Evolutionary conservation across 2,888 invertebrate genomes (phyloP).

Genomic region (Clanis bilineata): DNA sequence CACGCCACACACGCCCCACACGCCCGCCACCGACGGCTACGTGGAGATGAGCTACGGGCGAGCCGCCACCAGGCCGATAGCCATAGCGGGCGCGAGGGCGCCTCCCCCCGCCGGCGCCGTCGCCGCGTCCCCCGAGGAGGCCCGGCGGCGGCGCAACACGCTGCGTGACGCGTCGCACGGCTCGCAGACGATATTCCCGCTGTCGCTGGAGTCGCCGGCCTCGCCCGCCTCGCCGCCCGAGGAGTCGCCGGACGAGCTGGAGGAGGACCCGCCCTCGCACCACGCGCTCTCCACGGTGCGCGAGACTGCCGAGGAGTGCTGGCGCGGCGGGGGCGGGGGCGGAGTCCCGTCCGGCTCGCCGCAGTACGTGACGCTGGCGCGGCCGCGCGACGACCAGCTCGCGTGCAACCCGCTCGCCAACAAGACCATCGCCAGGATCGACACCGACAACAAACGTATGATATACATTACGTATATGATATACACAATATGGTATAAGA

Average conservation of each 20-base stretch:
- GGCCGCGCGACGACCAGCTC: slow-evolving; percentile 43
- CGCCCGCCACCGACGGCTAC: slow-evolving; percentile 64
- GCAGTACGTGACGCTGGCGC: slow-evolving; percentile 78
- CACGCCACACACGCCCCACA: slow-evolving; percentile 22
- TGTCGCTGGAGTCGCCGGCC: slow-evolving; percentile 85
- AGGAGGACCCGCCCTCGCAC: slow-evolving; percentile 42
- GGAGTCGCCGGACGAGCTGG: slow-evolving; percentile 51
- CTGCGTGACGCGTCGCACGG: slow-evolving; percentile 78
- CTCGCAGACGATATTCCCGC: slow-evolving; percentile 85
- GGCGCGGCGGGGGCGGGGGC: slow-evolving; percentile 22
- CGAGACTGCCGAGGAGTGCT: slow-evolving; percentile 65
- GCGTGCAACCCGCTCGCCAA: slow-evolving; percentile 69
- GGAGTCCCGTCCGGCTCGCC: slow-evolving; percentile 51
- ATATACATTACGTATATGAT: neutral
- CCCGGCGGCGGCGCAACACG: slow-evolving; percentile 37
- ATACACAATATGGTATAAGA: no score
- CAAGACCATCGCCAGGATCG: slow-evolving; percentile 55
- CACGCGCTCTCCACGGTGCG: slow-evolving; percentile 56
- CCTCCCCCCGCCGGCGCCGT: slow-evolving; percentile 38
- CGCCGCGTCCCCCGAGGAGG: slow-evolving; percentile 43
- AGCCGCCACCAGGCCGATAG: slow-evolving; percentile 84
- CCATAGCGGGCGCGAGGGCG: slow-evolving; percentile 69
- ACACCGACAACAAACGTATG: slow-evolving; percentile 42
- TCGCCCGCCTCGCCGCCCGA: slow-evolving; percentile 85
- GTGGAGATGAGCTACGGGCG: slow-evolving; percentile 76